Evolutionary conservation across 2,797 vertebrate genomes (phyloP), one percentile per base, ranked within the genome.

Genomic region (Paedocypris micromegethes): DNA sequence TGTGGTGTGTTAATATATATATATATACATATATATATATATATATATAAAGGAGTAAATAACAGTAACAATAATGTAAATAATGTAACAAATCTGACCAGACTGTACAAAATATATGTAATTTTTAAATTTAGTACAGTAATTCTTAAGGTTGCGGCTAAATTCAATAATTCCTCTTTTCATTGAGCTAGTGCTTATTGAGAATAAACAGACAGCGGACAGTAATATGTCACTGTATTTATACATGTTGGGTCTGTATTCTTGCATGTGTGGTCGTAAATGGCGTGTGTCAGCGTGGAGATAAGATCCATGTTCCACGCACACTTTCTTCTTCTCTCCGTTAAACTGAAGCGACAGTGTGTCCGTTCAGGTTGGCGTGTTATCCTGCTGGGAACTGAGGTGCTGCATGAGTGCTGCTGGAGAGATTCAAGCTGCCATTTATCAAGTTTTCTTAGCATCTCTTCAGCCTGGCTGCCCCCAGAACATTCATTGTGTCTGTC

Each of bases 371-470:
- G 64, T 65, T 48, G 73, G 48, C 61, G 45, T 50, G 59, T 75
- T 71, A 70, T 65, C 64, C 74, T 41, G 73, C 74, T 64, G 69
- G 61, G 69, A 79, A 68, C 67, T 64, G 64, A 71, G 75, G 74
- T 68, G 66, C 51, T 68, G 70, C 77, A 72, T 78, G 76, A 72
- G 75, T 72, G 68, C 66, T 9, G 62, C 68, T 70, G 56, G 72
- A 77, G 74, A 80, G 78, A 72, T 61, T 72, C 63, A 67, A 78
- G 77, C 72, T 74, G 76, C 72, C 55, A 77, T 78, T 80, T 76
- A 83, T 80, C 83, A 81, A 68, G 57, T 76, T 78, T 72, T 73
- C 66, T 75, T 77, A 72, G 66, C 70, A 69, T 81, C 74, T 74
- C 66, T 75, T 78, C 44, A 68, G 76, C 75, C 71, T 60, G 23